Evolutionary conservation across 37 sponge, comb jelly and placozoan species (phyloP), one percentile per base, ranked within the genome.

Genomic region (Cladorhizidae sp.): DNA sequence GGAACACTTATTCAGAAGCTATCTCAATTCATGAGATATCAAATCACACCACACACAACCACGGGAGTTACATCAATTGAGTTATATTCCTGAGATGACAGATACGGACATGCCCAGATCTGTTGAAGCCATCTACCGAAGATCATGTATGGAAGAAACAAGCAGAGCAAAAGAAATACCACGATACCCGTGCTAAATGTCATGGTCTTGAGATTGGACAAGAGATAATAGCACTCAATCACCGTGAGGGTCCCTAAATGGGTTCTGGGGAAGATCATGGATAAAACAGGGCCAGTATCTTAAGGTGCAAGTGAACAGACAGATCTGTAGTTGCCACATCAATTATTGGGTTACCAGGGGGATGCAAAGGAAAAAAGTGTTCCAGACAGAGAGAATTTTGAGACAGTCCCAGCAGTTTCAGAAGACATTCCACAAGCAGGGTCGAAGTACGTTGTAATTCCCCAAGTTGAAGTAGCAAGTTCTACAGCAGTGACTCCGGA

Each of bases 261-360:
- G 74, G 74, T 17, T 45, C 8, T 9, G 9, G 49, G 49, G 49
- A 45, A 45, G 49, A 45, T 12, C 5, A 45, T 45, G 5, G 49
- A 5, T 9, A 41, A 33, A 33, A 18, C 18, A 28, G 77, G 77
- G 22, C 64, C 77, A 40, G 23, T 76, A 15, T 76, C 77, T 6
- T 76, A 62, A 28, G 39, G 63, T 40, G 42, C 22, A 40, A 23
- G 43, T 40, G 12, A 35, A 38, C 2, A 64, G 43, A n/a, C 25
- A 62, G 22, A 23, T 76, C 25, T 76, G 77, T 63, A 76, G 25
- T 33, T 31, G 77, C 20, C 77, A 76, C 32, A 39, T 40, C 77
- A 61, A 36, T 45, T 74, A 14, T 58, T 14, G 3, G 20, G 3
- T 25, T 6, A 58, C 26, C 59, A 58, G 5, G 59, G 59, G 8